Conservation (phyloP, 2,797 vertebrate species). For the Syngnathus rostellatus region DNA sequence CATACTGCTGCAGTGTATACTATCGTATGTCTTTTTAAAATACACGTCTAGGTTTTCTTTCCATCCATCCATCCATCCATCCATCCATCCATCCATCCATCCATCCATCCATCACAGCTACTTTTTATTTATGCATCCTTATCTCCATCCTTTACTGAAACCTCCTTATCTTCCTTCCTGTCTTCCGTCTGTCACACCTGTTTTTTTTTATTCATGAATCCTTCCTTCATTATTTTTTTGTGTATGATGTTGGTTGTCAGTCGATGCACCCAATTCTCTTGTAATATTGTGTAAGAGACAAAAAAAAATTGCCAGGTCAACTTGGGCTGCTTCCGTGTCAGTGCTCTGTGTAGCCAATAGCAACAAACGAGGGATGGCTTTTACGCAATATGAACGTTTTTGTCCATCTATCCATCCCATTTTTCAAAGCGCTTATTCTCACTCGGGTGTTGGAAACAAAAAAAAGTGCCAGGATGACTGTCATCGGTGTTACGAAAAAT, state of each 20-base stretch:
- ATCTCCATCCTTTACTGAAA: not conserved
- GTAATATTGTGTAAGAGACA: too few species aligned
- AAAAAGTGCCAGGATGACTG: not conserved
- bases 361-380: too few species aligned
- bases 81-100: not conserved
- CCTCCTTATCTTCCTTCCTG: not conserved
- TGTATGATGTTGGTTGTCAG: too few species aligned
- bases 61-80: too few species aligned
- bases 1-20: not conserved
- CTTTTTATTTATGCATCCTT: not conserved
- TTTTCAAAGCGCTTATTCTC: too few species aligned
- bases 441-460: too few species aligned
- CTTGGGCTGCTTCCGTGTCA: not conserved
- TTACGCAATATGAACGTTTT: not conserved
- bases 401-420: too few species aligned
- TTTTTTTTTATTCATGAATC: too few species aligned
- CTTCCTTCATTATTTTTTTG: too few species aligned
- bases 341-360: too few species aligned
- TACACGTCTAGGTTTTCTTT: not conserved
- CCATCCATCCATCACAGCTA: not conserved
- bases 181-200: not conserved
- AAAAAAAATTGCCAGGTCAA: not conserved
- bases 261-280: too few species aligned
- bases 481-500: not conserved
- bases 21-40: not conserved